Evolutionary conservation across 2,888 invertebrate species (phyloP), one percentile per base, ranked within the genome.

Genomic region (Pteria penguin): DNA sequence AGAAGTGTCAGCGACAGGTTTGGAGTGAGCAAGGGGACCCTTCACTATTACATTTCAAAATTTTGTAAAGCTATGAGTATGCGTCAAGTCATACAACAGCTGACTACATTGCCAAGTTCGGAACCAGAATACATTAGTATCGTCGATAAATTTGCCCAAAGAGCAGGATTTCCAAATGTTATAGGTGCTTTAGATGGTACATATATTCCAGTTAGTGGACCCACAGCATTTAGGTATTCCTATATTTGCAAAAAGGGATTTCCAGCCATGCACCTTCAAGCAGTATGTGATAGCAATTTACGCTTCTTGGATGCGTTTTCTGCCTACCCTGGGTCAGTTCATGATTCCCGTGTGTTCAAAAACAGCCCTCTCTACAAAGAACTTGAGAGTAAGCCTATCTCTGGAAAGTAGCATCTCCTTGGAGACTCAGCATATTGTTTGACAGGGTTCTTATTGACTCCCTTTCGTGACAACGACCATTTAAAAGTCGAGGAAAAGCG

Each of bases 391-490:
- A 73, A 36, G 62, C 76, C 29, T 72, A 74, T 52, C 14, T 14
- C 45, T 14, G 45, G 45, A 62, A 72, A 45, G n/a, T n/a, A n/a
- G n/a, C 78, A 80, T 36, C 61, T 78, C n/a, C 60, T 77, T 32
- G 80, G 78, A 2, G 77, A 76, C 31, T 77, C 76, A 4, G 80
- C 79, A 4, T 78, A 80, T 45, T 69, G 73, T 4, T 55, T 78
- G 5, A 32, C 58, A n/a, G 57, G 55, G 2, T 70, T 55, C 52
- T 26, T 80, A 11, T 45, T 80, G 58, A 76, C 72, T 5, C 78
- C 78, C 22, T 82, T 74, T 60, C 55, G 78, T 14, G 80, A 80
- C 65, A 78, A 80, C 75, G 81, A 76, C 2, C 81, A 76, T 52
- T 57, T 78, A n/a, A n/a, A n/a, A n/a, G n/a, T 14, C 60, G 29